Evolutionary conservation across 2,113 vertebrate genomes (phyloP), one percentile per base, ranked within the genome.

Genomic region (Monarcha castaneiventris): DNA sequence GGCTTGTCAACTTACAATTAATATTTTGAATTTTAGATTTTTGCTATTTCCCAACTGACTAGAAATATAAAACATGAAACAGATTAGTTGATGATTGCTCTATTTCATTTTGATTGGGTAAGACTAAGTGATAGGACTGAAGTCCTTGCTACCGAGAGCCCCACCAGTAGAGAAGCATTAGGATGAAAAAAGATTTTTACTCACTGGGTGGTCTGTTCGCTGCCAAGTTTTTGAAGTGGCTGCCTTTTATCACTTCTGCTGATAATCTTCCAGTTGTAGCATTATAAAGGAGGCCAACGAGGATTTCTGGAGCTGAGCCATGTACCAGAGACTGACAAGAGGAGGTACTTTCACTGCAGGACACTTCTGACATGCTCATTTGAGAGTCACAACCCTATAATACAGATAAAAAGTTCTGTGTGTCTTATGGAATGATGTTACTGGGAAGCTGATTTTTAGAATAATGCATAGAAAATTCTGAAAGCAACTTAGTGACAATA

Each of bases 191-290:
- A 96, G 89, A 95, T 95, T 98, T 96, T 94, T 98, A 99, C 99
- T 99, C 98, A 99, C 99, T 99, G 98, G 99, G 99, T 98, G 99
- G 99, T 98, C 99, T 99, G 98, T 99, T 99, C 75, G 98, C 99
- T 95, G 99, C 98, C 97, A 99, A 97, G 97, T 99, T 99, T 98
- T 98, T 99, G 98, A 99, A 99, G 97, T 99, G 99, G 98, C 99
- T 99, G 97, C 99, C 99, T 98, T 99, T 99, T 98, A 99, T 99
- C 98, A 99, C 98, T 98, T 99, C 99, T 96, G 99, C 99, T 22
- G 99, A 99, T 79, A 99, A 98, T 87, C 99, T 98, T 94, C 99
- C 99, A 33, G 99, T 99, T 27, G 99, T 99, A 97, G 99, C 99
- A 7, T 99, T 99, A 98, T 99, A 99, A 90, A 99, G 98, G 89